Percentiles rank a stretch among this genome's conserved stretches.
These are phyloP conservation scores for Fissipunctia ypsillon DNA, from an alignment of 2,888 invertebrate species.

Conservation along the genomic window DNA sequence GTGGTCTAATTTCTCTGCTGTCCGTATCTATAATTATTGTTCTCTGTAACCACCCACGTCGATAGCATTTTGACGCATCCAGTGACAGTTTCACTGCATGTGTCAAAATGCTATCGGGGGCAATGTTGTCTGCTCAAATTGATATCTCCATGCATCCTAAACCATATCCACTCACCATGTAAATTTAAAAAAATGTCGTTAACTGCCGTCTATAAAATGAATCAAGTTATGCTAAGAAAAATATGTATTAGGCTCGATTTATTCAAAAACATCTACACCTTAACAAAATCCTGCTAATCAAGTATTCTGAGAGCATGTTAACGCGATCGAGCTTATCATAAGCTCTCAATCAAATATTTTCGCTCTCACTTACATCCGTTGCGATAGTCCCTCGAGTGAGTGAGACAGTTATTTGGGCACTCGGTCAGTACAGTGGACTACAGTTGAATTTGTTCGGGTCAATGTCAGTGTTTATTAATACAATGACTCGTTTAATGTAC, in stretches of 20 bases:
- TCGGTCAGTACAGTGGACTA: conserved; percentile 53
- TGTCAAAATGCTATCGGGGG: background rate
- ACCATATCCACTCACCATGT: background rate
- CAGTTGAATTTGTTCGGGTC: conserved; percentile 55
- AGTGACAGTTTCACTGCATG: too few species aligned
- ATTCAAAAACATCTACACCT: background rate
- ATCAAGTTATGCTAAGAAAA: background rate
- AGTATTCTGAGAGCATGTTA: conserved; percentile 17
- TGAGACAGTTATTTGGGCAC: conserved; percentile 34
- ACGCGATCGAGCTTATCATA: conserved; percentile 17
- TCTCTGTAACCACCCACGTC: background rate
- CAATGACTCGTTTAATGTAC: conserved; percentile 13
- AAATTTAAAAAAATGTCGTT: background rate
- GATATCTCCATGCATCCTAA: background rate
- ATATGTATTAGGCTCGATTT: too few species aligned
- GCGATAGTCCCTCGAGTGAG: background rate
- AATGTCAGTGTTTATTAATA: conserved; percentile 63
- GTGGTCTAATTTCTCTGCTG: background rate
- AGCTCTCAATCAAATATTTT: conserved; percentile 7
- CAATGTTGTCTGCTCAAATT: background rate
- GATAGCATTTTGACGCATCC: background rate
- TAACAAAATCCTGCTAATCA: conserved; percentile 3
- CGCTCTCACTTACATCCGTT: background rate
- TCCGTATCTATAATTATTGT: background rate
- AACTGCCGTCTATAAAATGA: background rate